Evolutionary conservation across 2,797 vertebrate species (phyloP).

Genomic region (Aselliscus stoliczkanus): DNA sequence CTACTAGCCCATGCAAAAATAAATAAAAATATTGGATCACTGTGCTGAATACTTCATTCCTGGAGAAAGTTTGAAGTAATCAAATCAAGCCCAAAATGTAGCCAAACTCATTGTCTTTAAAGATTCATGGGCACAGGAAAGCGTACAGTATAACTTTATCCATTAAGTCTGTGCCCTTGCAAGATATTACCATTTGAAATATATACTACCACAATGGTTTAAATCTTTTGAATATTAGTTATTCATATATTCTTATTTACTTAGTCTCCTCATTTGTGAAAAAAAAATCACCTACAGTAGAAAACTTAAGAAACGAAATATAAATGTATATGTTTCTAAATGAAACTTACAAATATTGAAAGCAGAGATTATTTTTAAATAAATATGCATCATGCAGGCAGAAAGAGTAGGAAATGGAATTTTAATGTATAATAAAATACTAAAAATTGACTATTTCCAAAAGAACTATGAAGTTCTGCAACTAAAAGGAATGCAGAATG

Average conservation of each 20-base stretch:
- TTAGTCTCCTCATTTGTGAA: conserved; percentile 84
- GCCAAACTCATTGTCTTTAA: conserved; percentile 58
- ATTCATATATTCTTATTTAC: conserved; percentile 81
- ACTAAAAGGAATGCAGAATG: conserved; percentile 98
- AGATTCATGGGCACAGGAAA: conserved; percentile 62
- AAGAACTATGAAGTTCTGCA: conserved; percentile 87
- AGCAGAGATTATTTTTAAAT: conserved; percentile 85
- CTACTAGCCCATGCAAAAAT: conserved; percentile 67
- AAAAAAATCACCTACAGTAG: conserved; percentile 83
- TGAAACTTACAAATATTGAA: conserved; percentile 87
- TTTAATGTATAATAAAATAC: conserved; percentile 82
- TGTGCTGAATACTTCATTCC: conserved; percentile 71
- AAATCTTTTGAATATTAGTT: conserved; percentile 69
- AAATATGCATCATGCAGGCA: conserved; percentile 89
- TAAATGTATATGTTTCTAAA: conserved; percentile 85
- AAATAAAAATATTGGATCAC: conserved; percentile 70
- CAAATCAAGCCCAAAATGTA: conserved; percentile 51
- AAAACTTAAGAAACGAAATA: conserved; percentile 87
- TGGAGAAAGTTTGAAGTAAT: conserved; percentile 51
- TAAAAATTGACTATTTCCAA: conserved; percentile 87
- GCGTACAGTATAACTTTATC: conserved; percentile 79
- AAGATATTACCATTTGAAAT: conserved; percentile 67
- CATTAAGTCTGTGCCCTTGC: conserved; percentile 64
- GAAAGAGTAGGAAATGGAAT: conserved; percentile 86
- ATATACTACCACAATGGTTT: conserved; percentile 79